Conservation (phyloP, 2,888 invertebrate genomes). For the Podabrus alpinus region DNA sequence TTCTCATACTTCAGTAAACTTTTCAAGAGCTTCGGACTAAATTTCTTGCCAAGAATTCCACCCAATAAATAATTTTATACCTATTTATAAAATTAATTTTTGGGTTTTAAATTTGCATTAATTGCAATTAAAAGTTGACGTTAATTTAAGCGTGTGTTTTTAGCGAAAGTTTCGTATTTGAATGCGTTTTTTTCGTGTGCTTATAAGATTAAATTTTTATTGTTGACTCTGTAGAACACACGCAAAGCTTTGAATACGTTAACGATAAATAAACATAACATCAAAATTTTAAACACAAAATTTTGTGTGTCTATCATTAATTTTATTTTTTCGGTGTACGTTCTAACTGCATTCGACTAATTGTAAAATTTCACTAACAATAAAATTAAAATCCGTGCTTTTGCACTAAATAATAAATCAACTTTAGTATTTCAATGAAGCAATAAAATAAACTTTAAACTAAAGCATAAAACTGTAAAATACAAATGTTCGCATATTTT, state of each 20-base stretch:
- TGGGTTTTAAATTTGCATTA: background rate
- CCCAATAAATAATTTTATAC: background rate
- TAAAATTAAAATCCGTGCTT: background rate
- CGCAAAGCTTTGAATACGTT: slow-evolving; percentile 15
- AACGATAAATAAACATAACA: background rate
- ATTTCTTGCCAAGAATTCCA: background rate
- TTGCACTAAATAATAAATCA: background rate
- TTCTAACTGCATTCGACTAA: background rate
- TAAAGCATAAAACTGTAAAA: background rate
- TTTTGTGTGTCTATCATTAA: background rate
- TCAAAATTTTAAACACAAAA: slow-evolving; percentile 1
- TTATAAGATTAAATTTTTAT: slow-evolving; percentile 13
- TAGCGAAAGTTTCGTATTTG: background rate
- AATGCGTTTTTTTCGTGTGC: slow-evolving; percentile 7
- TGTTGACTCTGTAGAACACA: slow-evolving; percentile 7
- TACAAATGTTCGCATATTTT: background rate
- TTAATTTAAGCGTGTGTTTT: background rate
- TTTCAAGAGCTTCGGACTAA: background rate
- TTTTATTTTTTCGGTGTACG: background rate
- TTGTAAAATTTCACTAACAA: background rate
- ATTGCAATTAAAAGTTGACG: background rate
- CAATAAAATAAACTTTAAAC: background rate
- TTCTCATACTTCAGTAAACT: background rate
- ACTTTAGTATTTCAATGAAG: background rate
- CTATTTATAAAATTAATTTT: background rate